Evolutionary conservation across 2,888 invertebrate genomes (phyloP), one percentile per base, ranked within the genome.

Genomic region (Ornithoptera alexandrae): DNA sequence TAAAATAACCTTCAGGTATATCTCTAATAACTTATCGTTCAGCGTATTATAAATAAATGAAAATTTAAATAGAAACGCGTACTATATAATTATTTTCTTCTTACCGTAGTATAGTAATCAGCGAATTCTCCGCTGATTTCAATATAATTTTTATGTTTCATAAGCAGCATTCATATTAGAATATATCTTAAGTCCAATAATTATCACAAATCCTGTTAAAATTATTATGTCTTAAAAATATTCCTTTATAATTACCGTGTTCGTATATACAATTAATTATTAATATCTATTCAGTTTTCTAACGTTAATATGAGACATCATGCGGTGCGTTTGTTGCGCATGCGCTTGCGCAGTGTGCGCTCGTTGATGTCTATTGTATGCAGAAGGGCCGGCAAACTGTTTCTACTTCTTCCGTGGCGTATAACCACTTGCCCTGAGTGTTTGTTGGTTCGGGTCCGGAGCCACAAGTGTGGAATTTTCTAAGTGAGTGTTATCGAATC

Each of bases 221-320:
- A n/a, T n/a, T n/a, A n/a, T n/a, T 10, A 10, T 1, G 42, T 42
- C 0, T 42, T 10, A 42, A 1, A 42, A 42, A 42, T 10, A 1
- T 42, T 56, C 39, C 17, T 57, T 42, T 46, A 20, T 2, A 61
- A 10, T 46, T 24, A 22, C 62, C 17, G 1, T 53, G 22, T 42
- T 61, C 17, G 81, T 76, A 79, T 79, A 79, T 80, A 84, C 46
- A 62, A 69, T 57, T 22, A 24, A 65, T 58, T 62, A 70, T 70
- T 70, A 66, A 36, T 18, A 36, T 50, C 66, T 60, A 61, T 70
- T 64, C 67, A 67, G 59, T 67, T 64, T 64, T 22, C 42, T 61
- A 64, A 56, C 30, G 36, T 46, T 62, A 65, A 59, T 62, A 62
- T 56, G 57, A 22, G 65, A 15, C 69, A 42, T 72, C 65, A 64